Conservation (phyloP, 2,888 invertebrate species). For the Cheilosia grossa region DNA sequence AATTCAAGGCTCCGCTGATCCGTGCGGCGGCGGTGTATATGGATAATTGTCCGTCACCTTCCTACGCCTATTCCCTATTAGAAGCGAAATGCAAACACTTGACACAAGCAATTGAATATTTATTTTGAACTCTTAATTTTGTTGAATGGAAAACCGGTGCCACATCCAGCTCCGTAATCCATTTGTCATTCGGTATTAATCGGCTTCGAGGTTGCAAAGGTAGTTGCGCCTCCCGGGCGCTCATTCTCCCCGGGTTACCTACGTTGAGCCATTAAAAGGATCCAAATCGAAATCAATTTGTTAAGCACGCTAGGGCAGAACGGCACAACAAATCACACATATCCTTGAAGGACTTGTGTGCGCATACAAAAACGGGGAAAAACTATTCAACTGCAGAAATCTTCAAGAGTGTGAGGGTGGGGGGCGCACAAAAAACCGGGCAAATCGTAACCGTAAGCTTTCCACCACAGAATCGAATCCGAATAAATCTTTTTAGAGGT, state of each 20-base stretch:
- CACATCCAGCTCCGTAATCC: conserved; percentile 67
- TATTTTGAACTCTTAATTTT: conserved; percentile 81
- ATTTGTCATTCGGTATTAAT: conserved; percentile 74
- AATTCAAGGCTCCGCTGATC: conserved; percentile 60
- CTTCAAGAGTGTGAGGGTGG: conserved; percentile 3
- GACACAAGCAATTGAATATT: conserved; percentile 81
- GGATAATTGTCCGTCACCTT: conserved; percentile 1
- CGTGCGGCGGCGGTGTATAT: conserved; percentile 9
- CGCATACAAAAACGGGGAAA: conserved; percentile 38
- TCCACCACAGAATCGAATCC: conserved; percentile 73
- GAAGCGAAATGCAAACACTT: conserved; percentile 77
- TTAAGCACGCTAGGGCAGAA: conserved; percentile 63
- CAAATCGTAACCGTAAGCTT: conserved; percentile 75
- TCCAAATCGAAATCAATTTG: conserved; percentile 73
- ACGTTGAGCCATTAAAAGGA: conserved; percentile 68
- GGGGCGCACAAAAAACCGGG: conserved; percentile 41
- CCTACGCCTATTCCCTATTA: neutral
- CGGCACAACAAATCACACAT: conserved; percentile 67
- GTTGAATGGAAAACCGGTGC: conserved; percentile 67
- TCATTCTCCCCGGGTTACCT: conserved; percentile 14
- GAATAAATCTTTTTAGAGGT: conserved; percentile 73
- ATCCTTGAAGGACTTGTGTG: conserved; percentile 64
- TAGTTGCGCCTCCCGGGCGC: conserved; percentile 18
- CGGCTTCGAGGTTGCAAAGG: conserved; percentile 67
- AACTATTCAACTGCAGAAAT: conserved; percentile 64